Base-by-base conservation (phyloP, 1,140 invertebrate genomes). In the Andricus grossulariae region DNA sequence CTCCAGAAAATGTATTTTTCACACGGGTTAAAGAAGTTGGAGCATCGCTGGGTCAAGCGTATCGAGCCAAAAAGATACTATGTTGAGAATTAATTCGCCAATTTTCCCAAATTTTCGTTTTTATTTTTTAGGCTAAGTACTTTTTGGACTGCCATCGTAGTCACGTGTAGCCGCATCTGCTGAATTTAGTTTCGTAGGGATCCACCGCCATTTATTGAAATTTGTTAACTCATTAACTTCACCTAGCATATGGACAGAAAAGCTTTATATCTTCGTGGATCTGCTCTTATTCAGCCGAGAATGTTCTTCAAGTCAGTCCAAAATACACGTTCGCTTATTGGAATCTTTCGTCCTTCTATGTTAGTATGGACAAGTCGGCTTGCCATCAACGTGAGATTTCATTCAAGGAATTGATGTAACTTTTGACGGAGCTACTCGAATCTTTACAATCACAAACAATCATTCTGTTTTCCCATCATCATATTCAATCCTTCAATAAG, bases 231-330 rank as follows among this genome's bases (percentile, higher is more conserved):
- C 81, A n/a, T 86, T 85, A 15, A 92, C 92, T 78, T 89, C 82
- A 0, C 80, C 79, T 0, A 91, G 75, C 13, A 89, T 71, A 76
- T 91, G 88, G 0, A 88, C 85, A 0, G 92, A 88, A 79, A 87
- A 92, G 85, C 73, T 57, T 86, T 88, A 73, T 88, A 89, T 2
- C 50, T 70, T 25, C 78, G 32, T 0, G 84, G 52, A 50, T 85
- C 74, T 5, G 74, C 75, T 51, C 77, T 66, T 0, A 92, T 82
- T 89, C 90, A 91, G 7, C 49, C 11, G 0, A 89, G 70, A 8
- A 87, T 84, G 0, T 84, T 85, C 10, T 50, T 79, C 0, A 88
- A 90, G 81, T 92, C 90, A 0, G 82, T 83, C 89, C 89, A 92
- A 19, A 83, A 80, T 7, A 74, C 50, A 3, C 81, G 77, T 12